Conservation (phyloP, 2,113 vertebrate genomes). For the Rostratula benghalensis region DNA sequence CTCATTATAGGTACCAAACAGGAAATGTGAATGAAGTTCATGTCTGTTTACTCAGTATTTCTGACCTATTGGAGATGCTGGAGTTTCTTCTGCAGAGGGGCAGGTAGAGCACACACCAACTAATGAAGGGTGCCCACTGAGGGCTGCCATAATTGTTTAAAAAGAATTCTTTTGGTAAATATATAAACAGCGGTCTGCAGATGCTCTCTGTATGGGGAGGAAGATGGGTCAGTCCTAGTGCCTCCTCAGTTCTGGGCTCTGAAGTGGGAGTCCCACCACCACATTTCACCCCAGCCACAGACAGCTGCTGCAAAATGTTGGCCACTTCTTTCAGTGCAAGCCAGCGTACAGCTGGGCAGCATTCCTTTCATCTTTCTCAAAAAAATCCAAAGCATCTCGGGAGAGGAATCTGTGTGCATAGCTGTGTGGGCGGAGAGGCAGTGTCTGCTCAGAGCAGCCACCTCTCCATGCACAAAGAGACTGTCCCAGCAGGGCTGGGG, state of each 20-base stretch:
- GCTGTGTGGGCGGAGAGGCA: neutral
- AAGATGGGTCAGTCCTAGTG: neutral
- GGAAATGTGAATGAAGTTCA: neutral
- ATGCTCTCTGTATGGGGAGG: neutral
- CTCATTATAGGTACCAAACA: neutral
- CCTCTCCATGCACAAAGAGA: neutral
- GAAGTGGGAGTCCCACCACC: neutral
- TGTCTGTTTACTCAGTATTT: neutral
- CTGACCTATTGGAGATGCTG: neutral
- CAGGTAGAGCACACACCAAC: neutral
- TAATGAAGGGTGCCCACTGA: neutral
- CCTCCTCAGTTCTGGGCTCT: neutral
- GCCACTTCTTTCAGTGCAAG: neutral
- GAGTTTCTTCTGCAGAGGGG: neutral
- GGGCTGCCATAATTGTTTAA: fast-evolving
- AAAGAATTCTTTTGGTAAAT: neutral
- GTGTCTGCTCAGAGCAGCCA: neutral
- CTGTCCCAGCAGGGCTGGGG: neutral
- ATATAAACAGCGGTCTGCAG: neutral
- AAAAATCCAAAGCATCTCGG: neutral
- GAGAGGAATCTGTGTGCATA: neutral
- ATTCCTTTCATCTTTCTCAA: slow-evolving; percentile 8
- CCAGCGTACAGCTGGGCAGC: neutral
- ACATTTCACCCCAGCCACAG: neutral
- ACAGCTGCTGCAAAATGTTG: slow-evolving; percentile 17